Percentiles rank a stretch among this genome's conserved stretches.
Evolutionary conservation across 2,888 invertebrate species (phyloP).

Genomic region (Ectemnius continuus): DNA sequence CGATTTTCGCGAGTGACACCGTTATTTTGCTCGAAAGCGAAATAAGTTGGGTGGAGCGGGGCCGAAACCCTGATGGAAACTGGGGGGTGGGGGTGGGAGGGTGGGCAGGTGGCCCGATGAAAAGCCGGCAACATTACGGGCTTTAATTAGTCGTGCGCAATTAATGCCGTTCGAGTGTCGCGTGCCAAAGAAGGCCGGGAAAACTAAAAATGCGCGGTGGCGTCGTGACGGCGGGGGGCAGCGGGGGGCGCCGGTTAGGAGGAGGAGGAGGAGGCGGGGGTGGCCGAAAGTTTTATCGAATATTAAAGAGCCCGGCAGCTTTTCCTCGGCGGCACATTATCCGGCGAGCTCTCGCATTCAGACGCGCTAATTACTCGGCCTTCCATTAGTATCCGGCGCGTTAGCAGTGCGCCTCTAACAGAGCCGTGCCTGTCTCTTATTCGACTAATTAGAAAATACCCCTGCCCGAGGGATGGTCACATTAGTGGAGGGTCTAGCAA

Average conservation of each 20-base stretch:
- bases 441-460: conserved; percentile 13
- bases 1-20: too few species aligned
- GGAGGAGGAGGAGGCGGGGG: too few species aligned
- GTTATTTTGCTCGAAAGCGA: too few species aligned
- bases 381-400: conserved; percentile 51
- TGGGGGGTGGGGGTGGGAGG: too few species aligned
- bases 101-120: too few species aligned
- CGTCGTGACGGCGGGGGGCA: too few species aligned
- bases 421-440: neutral
- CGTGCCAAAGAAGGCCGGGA: neutral
- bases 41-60: too few species aligned
- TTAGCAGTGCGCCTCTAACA: conserved; percentile 16
- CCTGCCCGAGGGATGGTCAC: neutral
- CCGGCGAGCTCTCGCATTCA: conserved; percentile 15
- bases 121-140: conserved; percentile 20
- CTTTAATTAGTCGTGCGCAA: conserved; percentile 37
- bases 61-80: too few species aligned
- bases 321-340: conserved; percentile 6
- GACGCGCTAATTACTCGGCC: conserved; percentile 50
- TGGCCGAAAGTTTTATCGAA: conserved; percentile 18
- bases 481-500: conserved; percentile 10
- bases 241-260: too few species aligned
- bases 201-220: conserved; percentile 12
- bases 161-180: conserved; percentile 23
- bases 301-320: conserved; percentile 25